A percentile compares a stretch with the other conserved stretches of the same genome.
These are phyloP conservation scores for Donacobius atricapilla DNA, from an alignment of 2,113 vertebrate genomes.

Conservation along the genomic window DNA sequence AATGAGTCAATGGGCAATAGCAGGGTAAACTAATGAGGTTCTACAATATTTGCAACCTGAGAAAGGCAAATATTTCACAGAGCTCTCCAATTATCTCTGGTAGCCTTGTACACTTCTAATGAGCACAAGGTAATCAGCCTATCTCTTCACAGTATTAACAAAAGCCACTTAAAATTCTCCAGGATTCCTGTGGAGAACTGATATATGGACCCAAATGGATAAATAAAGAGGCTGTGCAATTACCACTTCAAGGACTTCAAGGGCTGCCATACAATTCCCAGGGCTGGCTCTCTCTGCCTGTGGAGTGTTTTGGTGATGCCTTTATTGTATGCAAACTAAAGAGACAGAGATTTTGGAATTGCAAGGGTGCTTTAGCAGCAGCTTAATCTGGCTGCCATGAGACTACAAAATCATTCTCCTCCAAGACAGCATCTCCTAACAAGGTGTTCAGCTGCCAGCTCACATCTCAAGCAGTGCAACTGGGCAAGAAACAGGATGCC, in stretches of 20 bases:
- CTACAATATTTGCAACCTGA: conserved; percentile 16
- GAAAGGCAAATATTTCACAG: conserved; percentile 43
- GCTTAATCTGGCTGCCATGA: background rate
- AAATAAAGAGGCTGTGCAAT: conserved; percentile 19
- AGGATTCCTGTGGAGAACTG: conserved; percentile 19
- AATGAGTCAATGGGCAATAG: background rate
- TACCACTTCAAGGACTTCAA: background rate
- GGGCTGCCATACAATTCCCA: background rate
- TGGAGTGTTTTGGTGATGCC: background rate
- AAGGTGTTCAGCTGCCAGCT: background rate
- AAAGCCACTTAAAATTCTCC: conserved; percentile 41
- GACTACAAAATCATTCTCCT: background rate
- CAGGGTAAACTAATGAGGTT: conserved; percentile 10
- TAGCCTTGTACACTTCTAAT: conserved; percentile 29
- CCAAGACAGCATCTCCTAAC: background rate
- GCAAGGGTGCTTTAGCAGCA: background rate
- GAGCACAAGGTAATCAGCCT: conserved; percentile 27
- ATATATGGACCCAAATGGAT: conserved; percentile 7
- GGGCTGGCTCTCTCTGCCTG: background rate
- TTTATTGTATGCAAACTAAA: conserved; percentile 7
- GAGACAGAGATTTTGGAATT: background rate
- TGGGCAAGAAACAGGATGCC: background rate
- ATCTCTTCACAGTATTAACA: conserved; percentile 18
- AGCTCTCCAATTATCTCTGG: conserved; percentile 45
- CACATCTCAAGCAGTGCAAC: background rate